Conservation (phyloP, 2,888 invertebrate genomes). For the Hecatera dysodea region DNA sequence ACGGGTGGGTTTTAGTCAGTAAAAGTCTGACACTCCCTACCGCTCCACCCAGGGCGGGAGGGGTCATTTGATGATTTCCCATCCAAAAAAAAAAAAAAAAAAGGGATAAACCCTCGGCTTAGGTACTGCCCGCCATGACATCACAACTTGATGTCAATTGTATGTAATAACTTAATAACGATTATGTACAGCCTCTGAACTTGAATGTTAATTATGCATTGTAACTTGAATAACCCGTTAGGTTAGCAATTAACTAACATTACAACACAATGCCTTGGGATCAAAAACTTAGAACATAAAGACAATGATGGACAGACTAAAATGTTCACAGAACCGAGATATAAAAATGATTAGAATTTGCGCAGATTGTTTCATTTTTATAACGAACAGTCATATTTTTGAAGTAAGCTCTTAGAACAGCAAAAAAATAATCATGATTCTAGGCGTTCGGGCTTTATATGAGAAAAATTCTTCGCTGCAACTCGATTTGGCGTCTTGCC, state of each 20-base stretch:
- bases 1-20: no score
- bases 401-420: background rate
- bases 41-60: no score
- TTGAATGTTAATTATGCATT: constrained; percentile 71
- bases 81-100: no score
- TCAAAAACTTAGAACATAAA: constrained; percentile 47
- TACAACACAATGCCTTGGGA: constrained; percentile 54
- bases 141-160: constrained; percentile 56
- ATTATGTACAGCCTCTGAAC: constrained; percentile 70
- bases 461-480: constrained; percentile 23
- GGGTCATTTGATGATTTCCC: no score
- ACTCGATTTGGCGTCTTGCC: constrained; percentile 17
- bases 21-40: no score
- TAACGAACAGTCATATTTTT: constrained; percentile 9
- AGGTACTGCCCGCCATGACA: constrained; percentile 48
- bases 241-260: constrained; percentile 61
- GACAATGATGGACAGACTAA: constrained; percentile 38
- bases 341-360: constrained; percentile 17
- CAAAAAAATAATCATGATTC: constrained; percentile 1
- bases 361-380: constrained; percentile 18
- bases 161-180: constrained; percentile 56
- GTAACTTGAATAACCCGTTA: constrained; percentile 70
- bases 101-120: constrained; percentile 2
- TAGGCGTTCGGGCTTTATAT: constrained; percentile 11
- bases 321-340: constrained; percentile 33